Conservation (phyloP, 2,888 invertebrate genomes). For the Macrophya alboannulata region DNA sequence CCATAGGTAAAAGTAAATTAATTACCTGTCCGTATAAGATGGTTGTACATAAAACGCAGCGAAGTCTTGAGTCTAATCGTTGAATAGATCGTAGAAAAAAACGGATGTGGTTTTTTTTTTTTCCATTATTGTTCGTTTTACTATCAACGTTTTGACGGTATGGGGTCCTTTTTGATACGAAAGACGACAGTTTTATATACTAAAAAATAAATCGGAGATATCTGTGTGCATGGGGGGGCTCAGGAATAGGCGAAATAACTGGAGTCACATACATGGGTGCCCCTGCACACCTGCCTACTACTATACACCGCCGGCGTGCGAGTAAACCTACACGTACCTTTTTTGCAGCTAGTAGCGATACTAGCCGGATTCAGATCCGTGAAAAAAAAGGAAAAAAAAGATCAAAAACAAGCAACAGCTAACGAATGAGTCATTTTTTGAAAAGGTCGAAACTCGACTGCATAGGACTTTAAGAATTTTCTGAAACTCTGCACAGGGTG, state of each 20-base stretch:
- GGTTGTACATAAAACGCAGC: background rate
- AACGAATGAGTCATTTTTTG: constrained; percentile 9
- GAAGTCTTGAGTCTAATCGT: background rate
- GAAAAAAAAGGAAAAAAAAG: background rate
- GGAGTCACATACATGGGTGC: background rate
- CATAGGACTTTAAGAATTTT: background rate
- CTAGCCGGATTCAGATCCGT: background rate
- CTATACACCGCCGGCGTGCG: constrained; percentile 24
- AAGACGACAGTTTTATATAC: background rate
- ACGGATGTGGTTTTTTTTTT: background rate
- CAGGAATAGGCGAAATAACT: background rate
- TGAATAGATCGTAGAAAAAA: background rate
- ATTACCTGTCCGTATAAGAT: constrained; percentile 4
- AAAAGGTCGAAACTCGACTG: background rate
- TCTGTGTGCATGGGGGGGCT: background rate
- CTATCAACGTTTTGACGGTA: no score
- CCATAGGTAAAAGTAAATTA: constrained; percentile 11
- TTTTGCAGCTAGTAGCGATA: background rate
- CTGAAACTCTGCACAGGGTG: no score
- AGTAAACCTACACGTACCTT: background rate
- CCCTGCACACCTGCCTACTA: background rate
- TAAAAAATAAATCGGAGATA: no score
- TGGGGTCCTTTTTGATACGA: background rate
- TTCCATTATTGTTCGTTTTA: background rate
- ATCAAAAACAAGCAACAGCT: constrained; percentile 14